These are phyloP conservation scores for Eupithecia pulchellata DNA, from an alignment of 2,888 invertebrate genomes.

Conservation along the genomic window DNA sequence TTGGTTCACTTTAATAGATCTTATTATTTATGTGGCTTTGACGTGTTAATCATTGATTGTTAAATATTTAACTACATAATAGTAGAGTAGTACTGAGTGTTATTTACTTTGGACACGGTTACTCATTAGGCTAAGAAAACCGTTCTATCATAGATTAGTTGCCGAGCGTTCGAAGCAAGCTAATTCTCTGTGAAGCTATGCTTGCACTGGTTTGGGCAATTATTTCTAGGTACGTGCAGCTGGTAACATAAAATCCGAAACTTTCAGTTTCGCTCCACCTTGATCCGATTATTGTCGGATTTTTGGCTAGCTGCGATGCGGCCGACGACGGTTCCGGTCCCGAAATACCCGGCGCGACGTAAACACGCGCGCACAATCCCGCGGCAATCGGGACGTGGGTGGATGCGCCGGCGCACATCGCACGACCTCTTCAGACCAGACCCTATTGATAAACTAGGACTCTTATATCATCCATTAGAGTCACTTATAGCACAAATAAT, in stretches of 20 bases:
- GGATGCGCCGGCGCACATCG: conserved; percentile 18
- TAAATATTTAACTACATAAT: neutral
- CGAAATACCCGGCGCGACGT: conserved; percentile 74
- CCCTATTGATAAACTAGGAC: neutral
- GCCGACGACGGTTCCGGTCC: conserved; percentile 75
- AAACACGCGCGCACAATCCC: conserved; percentile 59
- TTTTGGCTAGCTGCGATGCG: conserved; percentile 70
- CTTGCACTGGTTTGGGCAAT: neutral
- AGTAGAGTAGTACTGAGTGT: neutral
- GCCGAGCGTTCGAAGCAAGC: no score
- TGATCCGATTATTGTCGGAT: conserved; percentile 76
- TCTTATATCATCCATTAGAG: neutral
- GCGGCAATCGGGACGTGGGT: conserved; percentile 39
- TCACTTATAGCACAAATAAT: no score
- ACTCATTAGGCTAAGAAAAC: neutral
- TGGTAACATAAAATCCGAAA: conserved; percentile 48
- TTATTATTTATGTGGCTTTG: conserved; percentile 1
- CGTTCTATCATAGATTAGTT: neutral
- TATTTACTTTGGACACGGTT: neutral
- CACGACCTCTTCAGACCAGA: neutral
- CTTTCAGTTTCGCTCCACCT: conserved; percentile 63
- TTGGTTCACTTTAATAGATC: neutral
- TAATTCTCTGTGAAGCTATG: neutral
- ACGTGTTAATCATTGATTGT: neutral
- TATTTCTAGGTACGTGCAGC: neutral